Percentiles rank a stretch among this genome's conserved stretches.
Evolutionary conservation across 2,797 vertebrate genomes (phyloP).

Genomic region (Amblyraja radiata): DNA sequence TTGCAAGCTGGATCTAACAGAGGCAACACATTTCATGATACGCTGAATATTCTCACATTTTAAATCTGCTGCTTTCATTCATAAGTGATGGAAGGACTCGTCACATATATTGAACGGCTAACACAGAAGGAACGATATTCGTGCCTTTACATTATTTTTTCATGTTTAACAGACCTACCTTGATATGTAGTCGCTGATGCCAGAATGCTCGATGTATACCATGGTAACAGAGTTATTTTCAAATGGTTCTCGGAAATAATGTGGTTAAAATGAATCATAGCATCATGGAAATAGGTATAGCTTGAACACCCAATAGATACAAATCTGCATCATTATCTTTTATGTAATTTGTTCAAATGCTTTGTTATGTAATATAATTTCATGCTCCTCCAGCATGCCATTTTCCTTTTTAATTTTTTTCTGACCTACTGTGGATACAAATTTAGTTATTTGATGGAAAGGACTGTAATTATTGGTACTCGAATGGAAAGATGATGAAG

Average conservation of each 20-base stretch:
- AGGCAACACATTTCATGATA: neutral
- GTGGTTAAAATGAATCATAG: conserved; percentile 28
- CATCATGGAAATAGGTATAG: conserved; percentile 3
- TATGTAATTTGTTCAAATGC: conserved; percentile 21
- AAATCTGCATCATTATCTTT: conserved; percentile 27
- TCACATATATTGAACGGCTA: neutral
- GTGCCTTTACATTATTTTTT: neutral
- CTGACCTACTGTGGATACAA: conserved; percentile 13
- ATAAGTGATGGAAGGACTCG: neutral
- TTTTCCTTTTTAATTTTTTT: conserved; percentile 17
- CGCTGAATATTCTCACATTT: neutral
- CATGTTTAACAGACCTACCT: neutral
- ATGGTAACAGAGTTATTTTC: conserved; percentile 31
- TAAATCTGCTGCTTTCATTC: neutral
- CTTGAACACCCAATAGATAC: conserved; percentile 16
- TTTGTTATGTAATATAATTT: conserved; percentile 12
- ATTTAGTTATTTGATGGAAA: neutral
- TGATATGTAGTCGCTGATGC: neutral
- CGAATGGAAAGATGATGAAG: neutral
- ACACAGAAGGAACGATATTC: neutral
- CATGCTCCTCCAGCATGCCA: neutral
- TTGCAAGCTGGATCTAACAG: neutral
- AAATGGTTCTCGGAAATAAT: conserved; percentile 25
- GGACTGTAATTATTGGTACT: conserved; percentile 8
- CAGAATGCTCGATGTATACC: conserved; percentile 3